Evolutionary conservation across 2,113 vertebrate species (phyloP), one percentile per base, ranked within the genome.

Genomic region (Prunella fulvescens): DNA sequence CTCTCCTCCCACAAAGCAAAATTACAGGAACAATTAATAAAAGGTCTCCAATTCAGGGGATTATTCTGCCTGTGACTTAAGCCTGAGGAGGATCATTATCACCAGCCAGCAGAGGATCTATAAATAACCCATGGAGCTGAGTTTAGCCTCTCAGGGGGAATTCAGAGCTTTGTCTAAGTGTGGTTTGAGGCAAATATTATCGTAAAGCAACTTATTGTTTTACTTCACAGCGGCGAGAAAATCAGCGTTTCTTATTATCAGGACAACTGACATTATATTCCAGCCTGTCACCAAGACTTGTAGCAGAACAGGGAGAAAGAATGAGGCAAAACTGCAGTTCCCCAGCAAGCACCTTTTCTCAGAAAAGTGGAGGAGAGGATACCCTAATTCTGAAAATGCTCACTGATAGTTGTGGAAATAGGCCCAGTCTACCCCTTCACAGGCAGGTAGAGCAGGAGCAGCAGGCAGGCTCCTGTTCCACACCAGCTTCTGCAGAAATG

Each of bases 1-100:
- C 64, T 90, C 51, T 86, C 40, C 76, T 72, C 48, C 58, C 58
- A 91, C 86, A 47, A 93, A 93, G 88, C 60, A 88, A 62, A 88
- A 83, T 54, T 64, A 71, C 47, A 57, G 35, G 76, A 88, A 76
- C 35, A 23, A 95, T 94, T 96, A 90, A 96, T 88, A 93, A 94
- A 94, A 80, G 70, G 72, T 81, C 83, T 93, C 12, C 12, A 72
- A 82, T 85, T 88, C 78, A 69, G 81, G 47, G 92, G 64, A 96
- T 96, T 95, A 88, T 93, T 88, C 86, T 93, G 53, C 90, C 74
- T 95, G 82, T 88, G 88, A 90, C 64, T 95, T 94, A 96, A 92
- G 90, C 72, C 80, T 58, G 60, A 95, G 86, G 93, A 90, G 62
- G 57, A 72, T 94, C 77, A 95, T 91, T 88, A 97, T 92, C 90